These are phyloP conservation scores for Chionomys nivalis DNA, from an alignment of 2,113 vertebrate genomes.

Conservation along the genomic window DNA sequence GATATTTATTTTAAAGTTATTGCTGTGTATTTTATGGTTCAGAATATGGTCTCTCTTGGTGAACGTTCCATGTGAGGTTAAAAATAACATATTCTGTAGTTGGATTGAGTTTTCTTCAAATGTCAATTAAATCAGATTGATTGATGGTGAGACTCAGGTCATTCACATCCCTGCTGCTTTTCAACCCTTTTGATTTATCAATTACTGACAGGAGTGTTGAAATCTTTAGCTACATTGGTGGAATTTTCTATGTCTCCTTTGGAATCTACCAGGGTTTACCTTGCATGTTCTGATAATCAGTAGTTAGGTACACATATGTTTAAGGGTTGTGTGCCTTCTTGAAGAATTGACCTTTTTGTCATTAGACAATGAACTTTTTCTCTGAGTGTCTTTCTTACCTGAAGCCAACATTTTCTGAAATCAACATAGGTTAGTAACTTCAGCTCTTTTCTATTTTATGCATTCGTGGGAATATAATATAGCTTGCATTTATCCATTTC, in stretches of 20 bases:
- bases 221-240: neutral
- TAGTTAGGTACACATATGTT: neutral
- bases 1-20: neutral
- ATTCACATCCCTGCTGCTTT: conserved; percentile 2
- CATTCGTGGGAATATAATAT: neutral
- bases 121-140: conserved; percentile 44
- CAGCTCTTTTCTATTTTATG: neutral
- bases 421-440: neutral
- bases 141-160: conserved; percentile 6
- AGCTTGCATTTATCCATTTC: neutral
- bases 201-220: neutral
- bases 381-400: neutral
- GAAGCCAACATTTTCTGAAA: neutral
- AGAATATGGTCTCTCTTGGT: neutral
- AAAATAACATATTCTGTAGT: neutral
- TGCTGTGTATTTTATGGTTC: neutral
- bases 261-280: neutral
- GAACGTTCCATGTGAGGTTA: neutral
- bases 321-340: neutral
- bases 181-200: neutral
- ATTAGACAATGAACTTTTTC: neutral
- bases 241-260: neutral
- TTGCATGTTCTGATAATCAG: neutral
- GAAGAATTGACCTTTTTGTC: neutral
- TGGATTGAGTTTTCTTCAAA: conserved; percentile 28